Evolutionary conservation across 2,888 invertebrate species (phyloP).

Genomic region (Caenorhabditis doughertyi): DNA sequence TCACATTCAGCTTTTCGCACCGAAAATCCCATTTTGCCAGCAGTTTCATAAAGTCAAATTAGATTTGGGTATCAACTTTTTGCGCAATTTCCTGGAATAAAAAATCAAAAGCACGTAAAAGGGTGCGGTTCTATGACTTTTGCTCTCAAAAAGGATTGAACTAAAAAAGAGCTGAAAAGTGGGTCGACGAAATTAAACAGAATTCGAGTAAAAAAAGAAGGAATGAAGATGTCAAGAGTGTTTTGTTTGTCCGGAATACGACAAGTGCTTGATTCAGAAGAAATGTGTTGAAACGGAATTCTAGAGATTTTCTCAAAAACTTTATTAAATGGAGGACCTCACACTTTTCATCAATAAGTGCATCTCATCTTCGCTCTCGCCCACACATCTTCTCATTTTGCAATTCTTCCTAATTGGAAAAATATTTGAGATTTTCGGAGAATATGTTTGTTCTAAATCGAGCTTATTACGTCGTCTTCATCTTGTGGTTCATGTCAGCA

Average conservation of each 20-base stretch:
- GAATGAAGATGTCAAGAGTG: constrained; percentile 1
- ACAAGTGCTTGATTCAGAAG: background rate
- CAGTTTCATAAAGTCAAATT: constrained; percentile 22
- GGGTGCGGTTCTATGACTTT: constrained; percentile 1
- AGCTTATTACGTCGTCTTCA: background rate
- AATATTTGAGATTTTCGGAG: constrained; percentile 1
- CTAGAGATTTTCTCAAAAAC: background rate
- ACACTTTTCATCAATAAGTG: background rate
- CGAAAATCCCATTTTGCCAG: constrained; percentile 11
- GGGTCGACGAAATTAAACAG: background rate
- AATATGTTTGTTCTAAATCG: background rate
- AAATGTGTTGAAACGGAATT: background rate
- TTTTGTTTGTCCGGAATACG: constrained; percentile 3
- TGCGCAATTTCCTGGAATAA: constrained; percentile 13
- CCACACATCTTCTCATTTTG: constrained; percentile 15
- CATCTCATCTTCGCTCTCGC: constrained; percentile 5
- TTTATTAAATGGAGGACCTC: background rate
- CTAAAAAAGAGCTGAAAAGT: background rate
- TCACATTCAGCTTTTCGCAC: constrained; percentile 18
- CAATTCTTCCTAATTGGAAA: constrained; percentile 2
- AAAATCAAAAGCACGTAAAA: background rate
- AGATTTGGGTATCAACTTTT: constrained; percentile 6
- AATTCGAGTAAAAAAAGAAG: background rate
- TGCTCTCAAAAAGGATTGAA: background rate
- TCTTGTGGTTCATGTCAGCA: constrained; percentile 17